These are phyloP conservation scores for Carassius gibelio DNA, from an alignment of 2,113 vertebrate genomes.

Conservation along the genomic window DNA sequence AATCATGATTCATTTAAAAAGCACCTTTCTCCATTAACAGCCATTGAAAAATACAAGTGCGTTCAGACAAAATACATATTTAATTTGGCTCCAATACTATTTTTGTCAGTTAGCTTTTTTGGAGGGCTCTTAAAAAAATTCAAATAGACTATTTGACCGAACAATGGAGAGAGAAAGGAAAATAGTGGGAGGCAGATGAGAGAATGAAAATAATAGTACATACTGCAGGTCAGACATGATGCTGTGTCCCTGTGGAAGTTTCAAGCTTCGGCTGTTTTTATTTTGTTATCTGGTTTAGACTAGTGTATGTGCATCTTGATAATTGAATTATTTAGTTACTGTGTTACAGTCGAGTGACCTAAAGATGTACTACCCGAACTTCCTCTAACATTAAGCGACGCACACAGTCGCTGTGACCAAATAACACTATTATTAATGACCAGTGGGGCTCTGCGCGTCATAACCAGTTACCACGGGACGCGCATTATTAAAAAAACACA, in stretches of 20 bases:
- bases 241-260: neutral
- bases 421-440: constrained; percentile 33
- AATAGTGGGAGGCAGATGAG: neutral
- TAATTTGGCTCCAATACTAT: neutral
- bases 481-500: neutral
- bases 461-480: neutral
- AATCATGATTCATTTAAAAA: neutral
- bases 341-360: constrained; percentile 10
- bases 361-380: neutral
- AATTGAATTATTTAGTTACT: neutral
- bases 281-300: neutral
- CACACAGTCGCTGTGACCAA: neutral
- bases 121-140: neutral
- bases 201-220: neutral
- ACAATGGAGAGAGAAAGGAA: neutral
- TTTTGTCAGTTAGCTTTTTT: neutral
- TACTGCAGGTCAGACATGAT: neutral
- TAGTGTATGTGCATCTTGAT: neutral
- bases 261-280: neutral
- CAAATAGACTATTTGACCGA: neutral
- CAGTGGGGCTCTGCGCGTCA: neutral
- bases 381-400: constrained; percentile 7
- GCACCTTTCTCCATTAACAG: neutral
- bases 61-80: neutral
- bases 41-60: neutral